Conservation (phyloP, 1,140 invertebrate species). For the Pogonus chalceus region DNA sequence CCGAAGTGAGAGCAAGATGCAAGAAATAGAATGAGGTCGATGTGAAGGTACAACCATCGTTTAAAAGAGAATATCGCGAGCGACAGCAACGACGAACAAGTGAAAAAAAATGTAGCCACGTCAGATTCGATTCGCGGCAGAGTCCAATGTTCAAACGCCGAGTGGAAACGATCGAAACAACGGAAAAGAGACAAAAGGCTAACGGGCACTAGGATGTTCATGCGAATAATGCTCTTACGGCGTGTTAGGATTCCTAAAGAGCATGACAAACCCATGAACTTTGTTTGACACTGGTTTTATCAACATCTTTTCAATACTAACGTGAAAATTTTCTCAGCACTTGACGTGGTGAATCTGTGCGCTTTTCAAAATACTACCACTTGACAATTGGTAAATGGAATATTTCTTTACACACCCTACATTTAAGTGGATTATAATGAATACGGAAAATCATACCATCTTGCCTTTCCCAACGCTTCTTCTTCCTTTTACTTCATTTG, state of each 20-base stretch:
- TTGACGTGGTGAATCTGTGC: neutral
- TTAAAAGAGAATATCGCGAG: neutral
- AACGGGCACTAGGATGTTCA: neutral
- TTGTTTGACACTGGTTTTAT: neutral
- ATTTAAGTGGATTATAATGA: no score
- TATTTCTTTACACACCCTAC: no score
- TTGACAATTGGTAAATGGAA: no score
- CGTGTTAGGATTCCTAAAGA: neutral
- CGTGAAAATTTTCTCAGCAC: neutral
- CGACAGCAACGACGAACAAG: neutral
- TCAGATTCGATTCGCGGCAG: neutral
- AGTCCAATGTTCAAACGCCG: neutral
- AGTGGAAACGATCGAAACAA: neutral
- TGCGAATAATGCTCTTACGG: conserved; percentile 2
- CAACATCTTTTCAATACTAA: neutral
- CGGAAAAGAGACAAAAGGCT: no score
- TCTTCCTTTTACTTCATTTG: no score
- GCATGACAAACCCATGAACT: neutral
- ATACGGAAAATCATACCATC: no score
- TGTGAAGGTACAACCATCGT: neutral
- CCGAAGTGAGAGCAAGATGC: no score
- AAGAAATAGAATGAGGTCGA: neutral
- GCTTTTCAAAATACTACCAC: neutral
- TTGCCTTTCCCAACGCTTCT: no score
- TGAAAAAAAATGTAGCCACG: neutral